A percentile compares a stretch with the other conserved stretches of the same genome.
Conservation (phyloP, 2,113 vertebrate species). For the Neotoma lepida region DNA sequence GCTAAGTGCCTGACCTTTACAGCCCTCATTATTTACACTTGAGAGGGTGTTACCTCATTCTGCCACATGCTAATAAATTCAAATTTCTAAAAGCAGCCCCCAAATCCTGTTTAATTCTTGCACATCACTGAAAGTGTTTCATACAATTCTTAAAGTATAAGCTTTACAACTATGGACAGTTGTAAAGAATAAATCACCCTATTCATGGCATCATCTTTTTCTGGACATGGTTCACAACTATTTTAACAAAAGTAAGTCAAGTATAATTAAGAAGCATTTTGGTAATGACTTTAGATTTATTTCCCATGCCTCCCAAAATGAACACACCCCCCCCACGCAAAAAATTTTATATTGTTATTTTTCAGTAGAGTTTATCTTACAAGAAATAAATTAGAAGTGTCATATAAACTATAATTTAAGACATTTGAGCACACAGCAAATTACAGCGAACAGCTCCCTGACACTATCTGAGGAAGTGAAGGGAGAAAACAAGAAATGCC, state of each 20-base stretch:
- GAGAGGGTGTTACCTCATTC: not conserved
- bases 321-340: not conserved
- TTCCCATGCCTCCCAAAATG: not conserved
- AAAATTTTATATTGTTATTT: not conserved
- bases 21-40: not conserved
- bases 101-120: slow-evolving; percentile 20
- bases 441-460: not conserved
- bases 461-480: not conserved
- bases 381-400: not conserved
- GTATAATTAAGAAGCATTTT: not conserved
- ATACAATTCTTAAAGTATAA: not conserved
- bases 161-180: not conserved
- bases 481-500: not conserved
- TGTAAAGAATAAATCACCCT: too few species aligned
- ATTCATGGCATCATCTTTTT: not conserved
- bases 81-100: not conserved
- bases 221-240: not conserved
- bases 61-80: not conserved
- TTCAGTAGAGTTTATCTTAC: not conserved
- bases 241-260: slow-evolving; percentile 16
- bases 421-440: not conserved
- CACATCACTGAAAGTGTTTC: not conserved
- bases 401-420: not conserved
- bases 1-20: not conserved
- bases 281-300: not conserved